Evolutionary conservation across 2,113 vertebrate genomes (phyloP).

Genomic region (Muscicapa adusta): DNA sequence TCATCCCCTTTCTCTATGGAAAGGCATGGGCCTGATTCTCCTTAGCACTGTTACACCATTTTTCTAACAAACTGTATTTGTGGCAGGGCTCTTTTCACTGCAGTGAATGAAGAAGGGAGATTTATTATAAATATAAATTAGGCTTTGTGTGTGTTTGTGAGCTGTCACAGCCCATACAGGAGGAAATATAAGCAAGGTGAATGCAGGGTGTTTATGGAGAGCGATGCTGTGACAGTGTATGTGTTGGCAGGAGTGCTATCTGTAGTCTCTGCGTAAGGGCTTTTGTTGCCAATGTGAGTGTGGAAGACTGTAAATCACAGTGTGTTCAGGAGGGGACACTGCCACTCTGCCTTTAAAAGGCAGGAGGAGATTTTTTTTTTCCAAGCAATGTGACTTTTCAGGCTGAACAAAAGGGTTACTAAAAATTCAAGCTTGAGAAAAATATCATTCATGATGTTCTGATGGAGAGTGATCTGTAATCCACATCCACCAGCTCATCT

Average conservation of each 20-base stretch:
- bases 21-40: neutral
- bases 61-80: neutral
- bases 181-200: slow-evolving; percentile 25
- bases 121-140: slow-evolving; percentile 47
- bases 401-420: neutral
- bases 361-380: neutral
- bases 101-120: neutral
- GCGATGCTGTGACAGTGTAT: neutral
- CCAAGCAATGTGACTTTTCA: neutral
- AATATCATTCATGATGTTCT: neutral
- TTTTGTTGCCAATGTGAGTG: neutral
- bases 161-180: neutral
- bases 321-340: slow-evolving; percentile 32
- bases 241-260: slow-evolving; percentile 13
- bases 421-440: neutral
- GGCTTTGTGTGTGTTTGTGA: neutral
- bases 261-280: neutral
- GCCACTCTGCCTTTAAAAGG: slow-evolving; percentile 27
- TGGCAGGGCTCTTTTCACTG: neutral
- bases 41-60: neutral
- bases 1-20: neutral
- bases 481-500: neutral
- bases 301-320: slow-evolving; percentile 37
- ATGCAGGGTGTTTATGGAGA: slow-evolving; percentile 25
- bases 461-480: neutral